Evolutionary conservation across 2,113 vertebrate species (phyloP).

Genomic region (Excalfactoria chinensis): DNA sequence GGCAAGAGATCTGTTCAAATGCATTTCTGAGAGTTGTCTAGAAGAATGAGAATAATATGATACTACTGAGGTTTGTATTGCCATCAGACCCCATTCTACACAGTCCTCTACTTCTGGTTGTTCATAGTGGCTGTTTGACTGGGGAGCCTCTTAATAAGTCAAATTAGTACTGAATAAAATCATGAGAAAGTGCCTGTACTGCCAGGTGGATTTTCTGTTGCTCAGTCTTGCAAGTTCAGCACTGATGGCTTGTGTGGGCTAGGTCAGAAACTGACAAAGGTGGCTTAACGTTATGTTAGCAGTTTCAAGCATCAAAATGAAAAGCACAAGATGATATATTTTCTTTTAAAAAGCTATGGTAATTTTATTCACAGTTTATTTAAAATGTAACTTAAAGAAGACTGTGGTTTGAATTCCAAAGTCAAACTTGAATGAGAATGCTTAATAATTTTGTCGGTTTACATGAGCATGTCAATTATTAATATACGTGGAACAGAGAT

Average conservation of each 20-base stretch:
- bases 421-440: neutral
- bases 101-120: neutral
- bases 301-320: neutral
- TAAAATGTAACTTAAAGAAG: slow-evolving; percentile 15
- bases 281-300: neutral
- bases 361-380: slow-evolving; percentile 46
- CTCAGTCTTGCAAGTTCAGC: neutral
- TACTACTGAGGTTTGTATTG: neutral
- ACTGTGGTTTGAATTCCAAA: slow-evolving; percentile 1
- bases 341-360: neutral
- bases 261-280: neutral
- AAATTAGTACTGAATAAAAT: neutral
- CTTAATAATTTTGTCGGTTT: slow-evolving; percentile 52
- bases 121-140: neutral
- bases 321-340: neutral
- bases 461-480: slow-evolving; percentile 12
- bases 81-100: neutral
- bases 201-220: neutral
- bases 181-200: neutral
- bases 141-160: neutral
- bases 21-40: neutral
- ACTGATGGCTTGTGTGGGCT: neutral
- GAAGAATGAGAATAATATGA: neutral
- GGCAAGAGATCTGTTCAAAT: neutral
- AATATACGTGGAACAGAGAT: slow-evolving; percentile 6